phyloP scores from a whole-genome alignment of 2,797 vertebrate species.

The Mormyrops attenuatus region DNA sequence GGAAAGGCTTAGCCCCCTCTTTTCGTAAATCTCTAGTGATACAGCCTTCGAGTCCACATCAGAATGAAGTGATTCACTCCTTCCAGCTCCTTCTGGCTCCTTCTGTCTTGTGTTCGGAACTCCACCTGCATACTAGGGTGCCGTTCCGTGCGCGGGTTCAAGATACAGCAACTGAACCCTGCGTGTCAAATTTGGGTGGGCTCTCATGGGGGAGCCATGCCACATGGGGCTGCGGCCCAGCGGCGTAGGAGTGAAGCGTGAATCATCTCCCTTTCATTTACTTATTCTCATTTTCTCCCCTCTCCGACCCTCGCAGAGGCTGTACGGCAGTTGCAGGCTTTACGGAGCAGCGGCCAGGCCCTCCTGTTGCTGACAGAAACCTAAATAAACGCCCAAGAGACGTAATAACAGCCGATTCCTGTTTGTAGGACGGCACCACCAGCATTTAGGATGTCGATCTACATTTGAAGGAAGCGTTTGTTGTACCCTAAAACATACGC shows the following conservation, averaged over 20 bases:
- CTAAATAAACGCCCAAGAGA: neutral
- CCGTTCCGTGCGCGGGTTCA: neutral
- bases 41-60: neutral
- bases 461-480: neutral
- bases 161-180: neutral
- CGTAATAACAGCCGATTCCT: neutral
- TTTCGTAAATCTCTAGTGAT: neutral
- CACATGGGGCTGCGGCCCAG: neutral
- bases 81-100: neutral
- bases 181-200: neutral
- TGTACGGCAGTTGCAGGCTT: neutral
- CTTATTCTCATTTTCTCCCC: neutral
- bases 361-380: neutral
- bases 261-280: neutral
- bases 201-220: neutral
- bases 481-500: neutral
- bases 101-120: neutral
- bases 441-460: neutral
- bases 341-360: neutral
- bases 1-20: neutral
- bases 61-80: neutral
- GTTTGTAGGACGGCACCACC: neutral
- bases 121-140: neutral
- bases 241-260: neutral
- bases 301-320: neutral